Conservation (phyloP, 2,113 vertebrate genomes). For the Notiomystis cincta region DNA sequence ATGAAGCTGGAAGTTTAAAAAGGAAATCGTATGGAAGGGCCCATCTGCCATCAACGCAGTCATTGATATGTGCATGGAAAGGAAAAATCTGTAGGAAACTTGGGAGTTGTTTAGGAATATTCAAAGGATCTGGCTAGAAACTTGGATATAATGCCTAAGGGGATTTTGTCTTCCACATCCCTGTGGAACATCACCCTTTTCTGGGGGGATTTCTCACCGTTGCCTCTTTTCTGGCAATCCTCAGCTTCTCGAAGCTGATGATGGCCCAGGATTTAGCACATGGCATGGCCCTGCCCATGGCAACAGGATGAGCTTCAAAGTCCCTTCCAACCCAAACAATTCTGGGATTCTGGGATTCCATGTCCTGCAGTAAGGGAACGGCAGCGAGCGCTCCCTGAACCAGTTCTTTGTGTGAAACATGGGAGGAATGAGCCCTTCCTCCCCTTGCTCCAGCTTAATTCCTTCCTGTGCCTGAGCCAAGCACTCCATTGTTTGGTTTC, state of each 20-base stretch:
- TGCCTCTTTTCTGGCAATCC: neutral
- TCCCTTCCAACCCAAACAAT: neutral
- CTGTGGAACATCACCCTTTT: neutral
- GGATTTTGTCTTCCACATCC: neutral
- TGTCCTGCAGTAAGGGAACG: accelerated
- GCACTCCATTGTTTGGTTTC: neutral
- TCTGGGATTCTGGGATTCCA: neutral
- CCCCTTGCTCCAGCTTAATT: neutral
- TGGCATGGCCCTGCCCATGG: neutral
- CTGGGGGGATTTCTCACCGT: neutral
- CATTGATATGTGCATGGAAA: neutral
- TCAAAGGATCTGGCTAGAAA: neutral
- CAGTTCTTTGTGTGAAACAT: neutral
- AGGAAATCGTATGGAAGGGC: neutral
- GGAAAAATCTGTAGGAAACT: neutral
- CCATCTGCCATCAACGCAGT: neutral
- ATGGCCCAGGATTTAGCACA: neutral
- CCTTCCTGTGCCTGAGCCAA: neutral
- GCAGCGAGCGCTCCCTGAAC: neutral
- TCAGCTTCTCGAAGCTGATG: neutral
- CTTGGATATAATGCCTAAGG: neutral
- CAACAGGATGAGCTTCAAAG: neutral
- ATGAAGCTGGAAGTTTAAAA: neutral
- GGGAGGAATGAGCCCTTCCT: neutral
- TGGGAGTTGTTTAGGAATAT: neutral